Percentiles rank a stretch among this genome's conserved stretches.
phyloP scores from a whole-genome alignment of 2,797 vertebrate species.

The Loris lydekkerianus region DNA sequence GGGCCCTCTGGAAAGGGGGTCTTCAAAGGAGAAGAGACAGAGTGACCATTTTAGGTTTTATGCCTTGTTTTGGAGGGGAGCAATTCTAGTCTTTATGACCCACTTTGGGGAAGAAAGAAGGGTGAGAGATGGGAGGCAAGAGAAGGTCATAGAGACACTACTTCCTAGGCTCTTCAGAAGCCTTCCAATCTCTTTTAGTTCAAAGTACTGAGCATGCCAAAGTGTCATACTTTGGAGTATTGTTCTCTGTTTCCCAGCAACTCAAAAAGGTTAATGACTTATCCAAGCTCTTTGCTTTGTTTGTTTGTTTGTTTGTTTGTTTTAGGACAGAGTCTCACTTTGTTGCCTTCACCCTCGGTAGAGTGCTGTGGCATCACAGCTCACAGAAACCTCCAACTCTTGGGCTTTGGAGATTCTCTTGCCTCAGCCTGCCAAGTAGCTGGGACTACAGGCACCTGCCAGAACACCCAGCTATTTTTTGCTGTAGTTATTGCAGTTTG shows the following conservation, averaged over 20 bases:
- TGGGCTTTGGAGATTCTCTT: no score
- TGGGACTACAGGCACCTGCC: no score
- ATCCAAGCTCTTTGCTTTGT: not conserved
- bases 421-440: no score
- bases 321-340: no score
- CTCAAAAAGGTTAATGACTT: not conserved
- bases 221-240: not conserved
- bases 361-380: no score
- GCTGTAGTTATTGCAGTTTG: no score
- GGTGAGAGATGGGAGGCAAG: not conserved
- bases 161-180: not conserved
- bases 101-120: not conserved
- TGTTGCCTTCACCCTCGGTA: no score
- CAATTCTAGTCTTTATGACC: not conserved
- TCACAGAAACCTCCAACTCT: no score
- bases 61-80: not conserved
- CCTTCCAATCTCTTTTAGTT: not conserved
- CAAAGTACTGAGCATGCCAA: not conserved
- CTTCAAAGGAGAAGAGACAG: not conserved
- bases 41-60: not conserved
- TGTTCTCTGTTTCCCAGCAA: not conserved
- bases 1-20: not conserved
- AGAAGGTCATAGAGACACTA: not conserved
- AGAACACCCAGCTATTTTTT: no score
- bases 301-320: no score